phyloP scores from a whole-genome alignment of 2,113 vertebrate genomes.

The Perca fluviatilis region DNA sequence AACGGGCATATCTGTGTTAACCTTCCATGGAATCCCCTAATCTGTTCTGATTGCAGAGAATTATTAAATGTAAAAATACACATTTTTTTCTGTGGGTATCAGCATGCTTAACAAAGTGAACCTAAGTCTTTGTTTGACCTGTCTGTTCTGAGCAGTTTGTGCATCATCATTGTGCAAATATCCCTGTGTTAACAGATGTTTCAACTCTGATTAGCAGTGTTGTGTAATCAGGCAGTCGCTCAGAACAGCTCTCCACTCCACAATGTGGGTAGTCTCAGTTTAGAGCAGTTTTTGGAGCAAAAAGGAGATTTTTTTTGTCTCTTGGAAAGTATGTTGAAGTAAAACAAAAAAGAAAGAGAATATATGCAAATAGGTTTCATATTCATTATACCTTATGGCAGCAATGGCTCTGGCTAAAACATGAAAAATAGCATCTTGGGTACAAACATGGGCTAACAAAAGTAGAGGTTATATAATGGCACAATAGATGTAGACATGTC shows the following conservation, averaged over 20 bases:
- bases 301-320: not conserved
- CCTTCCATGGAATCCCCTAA: not conserved
- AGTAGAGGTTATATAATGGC: not conserved
- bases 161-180: not conserved
- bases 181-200: constrained; percentile 64
- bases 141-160: constrained; percentile 32
- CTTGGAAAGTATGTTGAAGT: not conserved
- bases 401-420: too few relatives aligned
- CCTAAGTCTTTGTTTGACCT: constrained; percentile 36
- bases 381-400: not conserved
- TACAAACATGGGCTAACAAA: too few relatives aligned
- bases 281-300: not conserved
- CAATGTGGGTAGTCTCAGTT: not conserved
- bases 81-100: not conserved
- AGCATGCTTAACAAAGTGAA: constrained; percentile 27
- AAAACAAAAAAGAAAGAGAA: too few relatives aligned
- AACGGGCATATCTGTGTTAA: not conserved
- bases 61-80: not conserved
- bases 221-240: constrained; percentile 60
- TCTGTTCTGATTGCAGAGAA: constrained; percentile 14
- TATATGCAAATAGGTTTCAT: not conserved
- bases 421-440: not conserved
- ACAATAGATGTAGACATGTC: not conserved
- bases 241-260: constrained; percentile 40
- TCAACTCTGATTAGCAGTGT: constrained; percentile 60